Base-by-base conservation (phyloP, 2,113 vertebrate species). In the Cyrtonyx montezumae region DNA sequence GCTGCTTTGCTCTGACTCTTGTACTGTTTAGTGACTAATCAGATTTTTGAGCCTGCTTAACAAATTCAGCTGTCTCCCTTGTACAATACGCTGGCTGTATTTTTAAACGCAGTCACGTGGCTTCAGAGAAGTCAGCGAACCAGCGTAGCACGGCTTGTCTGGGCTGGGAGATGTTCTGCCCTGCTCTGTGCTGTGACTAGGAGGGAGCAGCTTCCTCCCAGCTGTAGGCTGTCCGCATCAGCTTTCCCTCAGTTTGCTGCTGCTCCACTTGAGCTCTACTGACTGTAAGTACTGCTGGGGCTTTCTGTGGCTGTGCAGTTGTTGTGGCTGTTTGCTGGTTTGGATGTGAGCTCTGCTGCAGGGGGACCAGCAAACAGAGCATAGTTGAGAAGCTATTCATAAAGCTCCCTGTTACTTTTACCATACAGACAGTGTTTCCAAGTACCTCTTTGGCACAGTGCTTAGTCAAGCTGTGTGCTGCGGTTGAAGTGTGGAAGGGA, bases 21-120 rank as follows among this genome's bases (percentile, higher is more conserved):
- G 82, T 84, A 28, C 90, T 78, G 85, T 95, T 94, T 88, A 94
- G 87, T 96, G 95, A 96, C 94, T 96, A 94, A 96, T 96, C 93
- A 94, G 91, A 91, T 96, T 96, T 96, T 93, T 91, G 91, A 96
- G 96, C 73, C 91, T 61, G 80, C 93, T 25, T 86, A 86, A 94
- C 91, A 90, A 56, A 96, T 94, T 95, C 94, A 86, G 91, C 95
- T 91, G 79, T 94, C 94, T 96, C 90, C 91, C 87, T 53, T 26
- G 76, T 94, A 96, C 96, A 96, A 96, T 91, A 45, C 30, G 1
- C 93, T 36, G 34, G 82, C 94, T 96, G 95, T 96, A 87, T 95
- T 94, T 95, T 95, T 92, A 89, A 95, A 96, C 6, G 0, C 3
- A 2, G 1, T 94, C 94, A 95, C 85, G 79, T 96, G 96, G 90